A percentile compares a stretch with the other conserved stretches of the same genome.
These are phyloP conservation scores for Cantharis lateralis DNA, from an alignment of 2,888 invertebrate genomes.

Conservation along the genomic window DNA sequence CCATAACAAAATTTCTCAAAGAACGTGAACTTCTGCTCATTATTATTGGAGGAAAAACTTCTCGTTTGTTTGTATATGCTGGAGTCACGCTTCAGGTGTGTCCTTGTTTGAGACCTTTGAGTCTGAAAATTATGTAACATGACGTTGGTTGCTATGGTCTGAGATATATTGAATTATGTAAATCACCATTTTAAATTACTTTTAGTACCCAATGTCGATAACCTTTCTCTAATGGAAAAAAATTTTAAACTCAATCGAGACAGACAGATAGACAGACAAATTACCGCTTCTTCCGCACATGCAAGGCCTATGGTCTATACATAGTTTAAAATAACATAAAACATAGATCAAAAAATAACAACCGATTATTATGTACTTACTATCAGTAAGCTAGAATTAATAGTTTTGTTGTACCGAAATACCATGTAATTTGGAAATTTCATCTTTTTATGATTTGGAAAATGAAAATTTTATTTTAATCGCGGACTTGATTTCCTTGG, in stretches of 20 bases:
- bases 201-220: not conserved
- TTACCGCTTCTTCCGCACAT: not conserved
- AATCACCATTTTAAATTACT: not conserved
- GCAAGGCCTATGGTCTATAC: too few species aligned
- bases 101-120: not conserved
- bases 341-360: not conserved
- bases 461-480: not conserved
- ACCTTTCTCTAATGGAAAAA: not conserved
- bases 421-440: not conserved
- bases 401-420: not conserved
- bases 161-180: not conserved
- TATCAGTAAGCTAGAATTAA: not conserved
- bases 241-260: too few species aligned
- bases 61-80: not conserved
- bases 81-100: not conserved
- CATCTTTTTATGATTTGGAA: too few species aligned
- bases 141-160: not conserved
- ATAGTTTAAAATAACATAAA: too few species aligned
- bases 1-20: not conserved
- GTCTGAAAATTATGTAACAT: not conserved
- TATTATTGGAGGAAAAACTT: not conserved
- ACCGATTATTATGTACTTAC: not conserved
- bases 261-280: too few species aligned
- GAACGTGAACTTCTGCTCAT: not conserved
- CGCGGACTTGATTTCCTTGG: not conserved